Evolutionary conservation across 2,113 vertebrate species (phyloP).

Genomic region (Atlantisia rogersi): DNA sequence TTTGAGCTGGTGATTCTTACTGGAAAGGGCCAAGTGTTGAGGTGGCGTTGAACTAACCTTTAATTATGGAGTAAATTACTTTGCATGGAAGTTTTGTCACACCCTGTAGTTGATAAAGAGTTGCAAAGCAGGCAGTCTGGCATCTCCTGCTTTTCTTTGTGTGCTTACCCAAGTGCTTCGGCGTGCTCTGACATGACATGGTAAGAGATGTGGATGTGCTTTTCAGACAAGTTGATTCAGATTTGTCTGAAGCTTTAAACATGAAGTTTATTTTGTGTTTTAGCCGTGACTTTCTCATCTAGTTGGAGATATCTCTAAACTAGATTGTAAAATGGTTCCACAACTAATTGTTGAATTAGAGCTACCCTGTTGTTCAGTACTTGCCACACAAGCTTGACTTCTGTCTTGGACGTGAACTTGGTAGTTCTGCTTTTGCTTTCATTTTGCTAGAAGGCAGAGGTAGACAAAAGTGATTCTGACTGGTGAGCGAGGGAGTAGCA

Average conservation of each 20-base stretch:
- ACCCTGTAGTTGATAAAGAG: background rate
- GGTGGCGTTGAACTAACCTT: background rate
- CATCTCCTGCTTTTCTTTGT: background rate
- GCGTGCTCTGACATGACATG: background rate
- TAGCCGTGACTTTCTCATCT: background rate
- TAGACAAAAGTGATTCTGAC: background rate
- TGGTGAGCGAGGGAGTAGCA: background rate
- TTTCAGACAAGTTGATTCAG: too few species aligned
- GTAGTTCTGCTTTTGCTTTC: conserved; percentile 16
- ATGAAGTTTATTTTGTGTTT: background rate
- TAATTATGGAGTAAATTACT: background rate
- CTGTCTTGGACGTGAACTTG: background rate
- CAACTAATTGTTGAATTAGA: background rate
- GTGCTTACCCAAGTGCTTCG: fast-evolving
- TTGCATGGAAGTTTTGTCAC: background rate
- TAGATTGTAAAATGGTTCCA: background rate
- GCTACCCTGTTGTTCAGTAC: background rate
- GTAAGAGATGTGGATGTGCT: background rate
- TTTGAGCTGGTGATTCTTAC: background rate
- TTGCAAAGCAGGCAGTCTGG: background rate
- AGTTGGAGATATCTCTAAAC: background rate
- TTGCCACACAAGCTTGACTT: background rate
- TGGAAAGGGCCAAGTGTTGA: background rate
- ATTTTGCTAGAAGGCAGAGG: background rate
- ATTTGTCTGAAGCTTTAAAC: background rate